Base-by-base conservation (phyloP, 2,888 invertebrate species). In the Drosophila trichaetosa region DNA sequence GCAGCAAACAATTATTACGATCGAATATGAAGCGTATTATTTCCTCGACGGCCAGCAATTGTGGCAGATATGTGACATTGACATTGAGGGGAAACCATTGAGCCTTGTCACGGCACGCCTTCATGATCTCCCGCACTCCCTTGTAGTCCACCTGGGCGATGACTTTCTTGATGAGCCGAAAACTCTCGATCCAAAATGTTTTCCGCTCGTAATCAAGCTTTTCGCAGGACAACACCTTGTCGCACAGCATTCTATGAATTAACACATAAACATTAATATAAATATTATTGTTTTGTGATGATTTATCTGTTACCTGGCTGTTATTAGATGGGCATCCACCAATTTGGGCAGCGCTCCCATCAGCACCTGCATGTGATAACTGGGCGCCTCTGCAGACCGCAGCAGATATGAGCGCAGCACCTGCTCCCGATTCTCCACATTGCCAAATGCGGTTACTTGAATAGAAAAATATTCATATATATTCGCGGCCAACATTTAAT, bases 121-220 rank as follows among this genome's bases (percentile, higher is more conserved):
- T 98, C 97, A 98, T 97, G 69, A 98, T 97, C 94, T 98, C 98
- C 80, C 98, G 94, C 0, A 98, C 98, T 21, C 98, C 99, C 94
- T 99, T 99, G 92, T 99, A 99, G 93, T 99, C 98, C 2, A 99
- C 98, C 67, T 97, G 96, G 46, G 96, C 96, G 87, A 99, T 97
- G 51, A 98, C 96, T 92, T 95, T 96, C 81, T 96, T 95, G 62
- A 99, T 96, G 6, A 99, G 94, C 80, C 95, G 95, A 92, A 99
- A 98, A 90, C 97, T 96, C 92, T 97, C 96, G 59, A 97, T 96
- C 98, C 99, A 99, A 93, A 97, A 98, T 79, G 97, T 96, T 78
- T 96, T 95, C 92, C 97, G 96, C 78, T 96, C 95, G 91, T 96
- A 96, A 6, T 95, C 94, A n/a, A 99, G 94, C 90, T 97, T 96